A percentile compares a stretch with the other conserved stretches of the same genome.
phyloP scores from a whole-genome alignment of 2,888 invertebrate genomes.

The Therioaphis trifolii region DNA sequence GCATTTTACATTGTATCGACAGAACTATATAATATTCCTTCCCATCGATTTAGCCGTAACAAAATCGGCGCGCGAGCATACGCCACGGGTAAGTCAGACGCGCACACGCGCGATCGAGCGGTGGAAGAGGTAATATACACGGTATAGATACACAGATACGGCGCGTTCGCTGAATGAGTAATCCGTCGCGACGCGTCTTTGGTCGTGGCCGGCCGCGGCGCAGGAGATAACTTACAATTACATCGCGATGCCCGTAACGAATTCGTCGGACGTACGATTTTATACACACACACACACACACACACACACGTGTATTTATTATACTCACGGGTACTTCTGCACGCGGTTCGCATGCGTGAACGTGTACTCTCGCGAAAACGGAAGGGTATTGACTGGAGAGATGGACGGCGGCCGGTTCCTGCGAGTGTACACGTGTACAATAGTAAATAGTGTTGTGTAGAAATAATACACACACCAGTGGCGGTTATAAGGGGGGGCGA shows the following conservation, averaged over 20 bases:
- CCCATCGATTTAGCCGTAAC: too few species aligned
- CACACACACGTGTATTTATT: background rate
- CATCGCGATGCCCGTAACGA: background rate
- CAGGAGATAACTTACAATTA: too few species aligned
- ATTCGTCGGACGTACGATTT: background rate
- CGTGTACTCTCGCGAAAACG: background rate
- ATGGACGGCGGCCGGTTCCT: background rate
- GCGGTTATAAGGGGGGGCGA: too few species aligned
- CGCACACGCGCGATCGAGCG: background rate
- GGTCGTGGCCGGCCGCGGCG: background rate
- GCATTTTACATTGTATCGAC: too few species aligned
- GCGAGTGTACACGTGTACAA: background rate
- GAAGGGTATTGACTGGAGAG: background rate
- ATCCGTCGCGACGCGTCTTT: background rate
- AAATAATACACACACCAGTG: too few species aligned
- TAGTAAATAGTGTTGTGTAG: too few species aligned
- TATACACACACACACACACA: background rate
- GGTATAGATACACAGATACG: background rate
- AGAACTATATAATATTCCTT: too few species aligned
- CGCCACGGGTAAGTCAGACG: background rate
- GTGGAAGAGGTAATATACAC: too few species aligned
- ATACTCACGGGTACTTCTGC: background rate
- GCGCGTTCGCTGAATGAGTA: background rate
- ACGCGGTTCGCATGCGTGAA: background rate
- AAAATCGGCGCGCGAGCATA: background rate